These are phyloP conservation scores for Margarornis squamiger DNA, from an alignment of 2,797 vertebrate species.

Conservation along the genomic window DNA sequence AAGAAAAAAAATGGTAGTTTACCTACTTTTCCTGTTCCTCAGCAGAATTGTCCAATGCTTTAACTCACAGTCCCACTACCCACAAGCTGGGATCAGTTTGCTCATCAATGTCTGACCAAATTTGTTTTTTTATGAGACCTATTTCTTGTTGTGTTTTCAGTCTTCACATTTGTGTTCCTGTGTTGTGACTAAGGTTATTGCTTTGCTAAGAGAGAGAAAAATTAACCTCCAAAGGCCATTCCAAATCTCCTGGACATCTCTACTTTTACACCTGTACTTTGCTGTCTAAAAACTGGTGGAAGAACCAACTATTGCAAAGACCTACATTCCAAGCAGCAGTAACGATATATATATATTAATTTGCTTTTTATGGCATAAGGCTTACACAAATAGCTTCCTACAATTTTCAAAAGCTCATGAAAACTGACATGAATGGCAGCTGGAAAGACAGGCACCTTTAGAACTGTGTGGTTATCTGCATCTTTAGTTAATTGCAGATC, in stretches of 20 bases:
- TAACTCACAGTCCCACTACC: not conserved
- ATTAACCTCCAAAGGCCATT: not conserved
- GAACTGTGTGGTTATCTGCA: not conserved
- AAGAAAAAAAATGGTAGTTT: not conserved
- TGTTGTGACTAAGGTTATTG: not conserved
- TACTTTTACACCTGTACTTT: not conserved
- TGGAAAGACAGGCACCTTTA: not conserved
- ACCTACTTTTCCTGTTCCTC: not conserved
- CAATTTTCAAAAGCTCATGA: not conserved
- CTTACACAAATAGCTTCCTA: not conserved
- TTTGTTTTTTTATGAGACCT: not conserved
- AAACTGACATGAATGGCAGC: not conserved
- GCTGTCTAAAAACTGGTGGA: not conserved
- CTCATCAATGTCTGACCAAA: not conserved
- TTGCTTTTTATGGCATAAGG: not conserved
- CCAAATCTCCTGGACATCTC: not conserved
- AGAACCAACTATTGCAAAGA: not conserved
- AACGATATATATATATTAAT: accelerated
- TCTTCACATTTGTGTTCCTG: not conserved
- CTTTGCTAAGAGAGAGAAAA: not conserved
- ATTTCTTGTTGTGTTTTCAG: not conserved
- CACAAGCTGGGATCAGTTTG: not conserved
- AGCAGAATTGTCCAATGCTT: not conserved
- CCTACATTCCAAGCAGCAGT: not conserved
- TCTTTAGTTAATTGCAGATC: not conserved